Evolutionary conservation across 2,888 invertebrate genomes (phyloP).

Genomic region (Ernsta delagoae): DNA sequence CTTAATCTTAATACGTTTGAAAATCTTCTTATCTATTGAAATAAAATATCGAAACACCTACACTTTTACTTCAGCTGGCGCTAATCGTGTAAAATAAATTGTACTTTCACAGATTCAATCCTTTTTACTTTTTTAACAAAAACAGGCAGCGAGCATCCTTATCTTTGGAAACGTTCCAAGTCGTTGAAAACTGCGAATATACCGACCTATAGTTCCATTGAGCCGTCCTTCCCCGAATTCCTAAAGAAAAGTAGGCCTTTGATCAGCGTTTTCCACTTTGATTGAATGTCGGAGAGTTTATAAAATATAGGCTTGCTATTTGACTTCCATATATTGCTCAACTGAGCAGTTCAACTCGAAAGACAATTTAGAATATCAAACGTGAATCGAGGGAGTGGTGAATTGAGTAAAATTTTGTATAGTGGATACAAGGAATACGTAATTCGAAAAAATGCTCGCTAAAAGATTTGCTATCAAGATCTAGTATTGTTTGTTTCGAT

Average conservation of each 20-base stretch:
- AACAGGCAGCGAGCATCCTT: neutral
- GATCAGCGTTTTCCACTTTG: conserved; percentile 30
- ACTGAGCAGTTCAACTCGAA: neutral
- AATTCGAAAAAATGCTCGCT: too few relatives aligned
- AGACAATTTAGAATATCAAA: conserved; percentile 1
- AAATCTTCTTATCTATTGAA: too few relatives aligned
- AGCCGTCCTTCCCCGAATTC: conserved; percentile 24
- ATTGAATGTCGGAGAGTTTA: conserved; percentile 30
- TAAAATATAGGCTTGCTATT: conserved; percentile 20
- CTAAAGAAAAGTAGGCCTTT: conserved; percentile 32
- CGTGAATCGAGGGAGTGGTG: neutral
- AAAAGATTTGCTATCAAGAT: too few relatives aligned
- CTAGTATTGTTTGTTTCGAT: too few relatives aligned
- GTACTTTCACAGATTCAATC: too few relatives aligned
- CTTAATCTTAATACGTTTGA: too few relatives aligned
- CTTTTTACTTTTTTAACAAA: neutral
- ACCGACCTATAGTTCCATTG: neutral
- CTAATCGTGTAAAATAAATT: too few relatives aligned
- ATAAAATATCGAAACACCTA: too few relatives aligned
- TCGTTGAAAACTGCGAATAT: conserved; percentile 25
- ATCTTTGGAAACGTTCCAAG: conserved; percentile 28
- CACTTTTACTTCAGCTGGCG: too few relatives aligned
- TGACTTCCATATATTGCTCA: conserved; percentile 15
- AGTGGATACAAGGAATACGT: too few relatives aligned
- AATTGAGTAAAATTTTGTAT: neutral